A percentile compares a stretch with the other conserved stretches of the same genome.
Conservation (phyloP, 2,113 vertebrate genomes). For the Poecile atricapillus region DNA sequence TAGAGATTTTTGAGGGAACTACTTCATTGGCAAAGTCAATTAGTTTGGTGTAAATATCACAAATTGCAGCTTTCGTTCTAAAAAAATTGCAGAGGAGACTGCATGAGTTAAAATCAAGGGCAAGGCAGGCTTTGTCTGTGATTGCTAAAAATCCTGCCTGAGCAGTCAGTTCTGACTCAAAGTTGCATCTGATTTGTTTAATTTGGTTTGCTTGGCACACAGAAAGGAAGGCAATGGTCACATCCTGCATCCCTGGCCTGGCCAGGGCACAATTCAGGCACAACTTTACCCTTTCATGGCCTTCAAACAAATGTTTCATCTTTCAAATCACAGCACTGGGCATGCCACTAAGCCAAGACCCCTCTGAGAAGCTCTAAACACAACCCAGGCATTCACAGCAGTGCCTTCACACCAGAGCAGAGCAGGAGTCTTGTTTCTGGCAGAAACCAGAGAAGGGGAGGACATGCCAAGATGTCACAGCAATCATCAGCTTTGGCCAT, state of each 20-base stretch:
- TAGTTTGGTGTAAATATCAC: not conserved
- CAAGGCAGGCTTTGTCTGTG: not conserved
- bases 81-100: not conserved
- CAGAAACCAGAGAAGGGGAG: conserved; percentile 8
- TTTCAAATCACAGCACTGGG: not conserved
- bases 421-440: not conserved
- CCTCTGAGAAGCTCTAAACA: not conserved
- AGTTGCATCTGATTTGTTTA: not conserved
- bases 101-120: not conserved
- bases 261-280: not conserved
- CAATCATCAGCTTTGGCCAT: not conserved
- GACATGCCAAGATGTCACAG: not conserved
- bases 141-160: not conserved
- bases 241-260: not conserved
- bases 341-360: not conserved
- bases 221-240: not conserved
- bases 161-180: not conserved
- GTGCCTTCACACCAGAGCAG: not conserved
- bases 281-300: not conserved
- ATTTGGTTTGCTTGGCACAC: conserved; percentile 31
- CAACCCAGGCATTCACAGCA: not conserved
- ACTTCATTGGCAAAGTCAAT: not conserved
- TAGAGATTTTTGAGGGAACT: not conserved
- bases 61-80: not conserved
- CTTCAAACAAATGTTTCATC: not conserved